A percentile compares a stretch with the other conserved stretches of the same genome.
Conservation (phyloP, 2,113 vertebrate genomes). For the Grallaria varia region DNA sequence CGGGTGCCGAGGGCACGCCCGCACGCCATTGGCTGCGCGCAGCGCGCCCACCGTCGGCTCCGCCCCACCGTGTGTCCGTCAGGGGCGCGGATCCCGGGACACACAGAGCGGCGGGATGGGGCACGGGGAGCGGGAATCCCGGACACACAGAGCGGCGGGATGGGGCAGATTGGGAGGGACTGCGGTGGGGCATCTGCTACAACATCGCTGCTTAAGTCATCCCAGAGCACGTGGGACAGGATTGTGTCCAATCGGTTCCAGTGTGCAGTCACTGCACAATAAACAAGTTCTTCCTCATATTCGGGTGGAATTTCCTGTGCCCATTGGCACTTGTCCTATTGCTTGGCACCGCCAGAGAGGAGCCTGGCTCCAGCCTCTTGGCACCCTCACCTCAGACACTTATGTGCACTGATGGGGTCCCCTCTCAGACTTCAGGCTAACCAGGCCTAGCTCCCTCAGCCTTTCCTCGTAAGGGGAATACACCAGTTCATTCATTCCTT, state of each 20-base stretch:
- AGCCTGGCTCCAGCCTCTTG: neutral
- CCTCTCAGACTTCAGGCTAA: neutral
- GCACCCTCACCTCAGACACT: neutral
- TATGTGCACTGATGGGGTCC: accelerated
- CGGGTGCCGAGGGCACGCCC: no score
- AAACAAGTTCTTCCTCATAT: neutral
- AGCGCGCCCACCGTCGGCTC: no score
- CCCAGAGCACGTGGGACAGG: accelerated
- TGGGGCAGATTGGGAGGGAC: no score
- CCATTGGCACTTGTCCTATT: accelerated
- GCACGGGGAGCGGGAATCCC: no score
- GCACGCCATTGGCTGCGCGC: no score
- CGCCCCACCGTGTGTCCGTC: no score
- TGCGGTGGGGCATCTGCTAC: accelerated
- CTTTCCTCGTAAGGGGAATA: no score
- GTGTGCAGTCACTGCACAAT: neutral
- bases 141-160: neutral
- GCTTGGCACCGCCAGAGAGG: neutral
- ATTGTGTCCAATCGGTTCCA: accelerated
- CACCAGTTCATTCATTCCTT: no score
- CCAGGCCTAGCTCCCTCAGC: neutral
- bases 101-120: no score
- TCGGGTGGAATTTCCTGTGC: neutral
- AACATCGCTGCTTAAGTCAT: accelerated
- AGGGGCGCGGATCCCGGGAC: no score